Base-by-base conservation (phyloP, 2,797 vertebrate genomes). In the Simalia tracyae region DNA sequence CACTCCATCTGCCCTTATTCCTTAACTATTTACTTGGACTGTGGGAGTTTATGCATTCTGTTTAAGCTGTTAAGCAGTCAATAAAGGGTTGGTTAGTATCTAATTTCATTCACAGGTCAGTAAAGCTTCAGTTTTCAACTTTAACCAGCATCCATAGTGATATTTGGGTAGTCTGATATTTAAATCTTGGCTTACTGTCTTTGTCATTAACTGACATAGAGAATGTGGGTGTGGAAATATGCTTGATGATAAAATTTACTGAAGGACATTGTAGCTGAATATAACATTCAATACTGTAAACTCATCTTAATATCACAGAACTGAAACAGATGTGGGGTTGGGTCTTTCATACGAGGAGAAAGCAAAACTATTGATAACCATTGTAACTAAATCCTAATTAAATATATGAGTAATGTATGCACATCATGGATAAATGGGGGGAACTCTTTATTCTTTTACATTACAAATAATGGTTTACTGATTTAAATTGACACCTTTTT, bases 201-300 rank as follows among this genome's bases (percentile, higher is more conserved):
- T 89, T 57, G 10, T 42, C 63, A 26, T n/a, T 72, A n/a, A 42
- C 14, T 92, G 31, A 7, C 59, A 87, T 60, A 88, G 60, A 57
- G 50, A 87, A 90, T 72, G 57, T 90, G 50, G 59, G 56, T 90
- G 56, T 90, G 89, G 26, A 36, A 87, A 87, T 28, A 46, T 11
- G 17, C 3, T 59, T 81, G 60, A 54, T 63, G 26, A 90, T 57
- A 14, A 15, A 46, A 59, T 19, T 68, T 76, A 60, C 42, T 60
- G 64, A 92, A 92, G 63, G 28, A 90, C 59, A 92, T n/a, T 57
- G 42, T n/a, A 60, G 84, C 3, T 87, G 57, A 76, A 59, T 76
- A 86, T 60, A 28, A 22, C 50, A 14, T 22, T 87, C 66, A 92
- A 31, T 61, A 90, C 42, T 87, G 42, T 31, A 59, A 31, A 42